Base-by-base conservation (phyloP, 2,888 invertebrate genomes). In the Tetragnatha montana region DNA sequence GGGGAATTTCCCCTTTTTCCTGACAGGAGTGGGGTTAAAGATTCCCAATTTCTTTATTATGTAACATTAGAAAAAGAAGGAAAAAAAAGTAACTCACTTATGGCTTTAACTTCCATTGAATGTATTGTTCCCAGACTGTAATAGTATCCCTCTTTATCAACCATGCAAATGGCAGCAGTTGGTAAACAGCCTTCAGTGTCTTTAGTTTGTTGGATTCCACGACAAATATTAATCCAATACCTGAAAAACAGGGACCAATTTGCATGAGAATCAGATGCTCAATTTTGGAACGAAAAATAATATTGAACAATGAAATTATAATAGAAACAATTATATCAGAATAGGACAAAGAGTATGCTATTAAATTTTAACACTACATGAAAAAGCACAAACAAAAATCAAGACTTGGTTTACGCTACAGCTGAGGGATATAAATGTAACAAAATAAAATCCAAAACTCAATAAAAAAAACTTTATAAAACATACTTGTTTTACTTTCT, bases 191-290 rank as follows among this genome's bases (percentile, higher is more conserved):
- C 85, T 6, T 17, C 14, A 3, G 69, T 81, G 12, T 8, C 21
- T 3, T 14, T 3, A 6, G 71, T 74, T 17, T 35, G 49, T n/a
- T 81, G 88, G 21, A 88, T 68, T 49, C 88, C 91, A 70, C 82
- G 81, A 70, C 91, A 91, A n/a, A 91, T 14, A 49, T 91, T 91
- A 14, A 91, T 83, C 81, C 81, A 91, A 47, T 81, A 91, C 0
- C 90, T 90, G 21, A n/a, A 69, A 8, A 49, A 47, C n/a, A 76
- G 8, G 17, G 6, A 50, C 12, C 17, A 3, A 76, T 76, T 74
- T 22, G 0, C n/a, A n/a, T n/a, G n/a, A n/a, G 14, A 60, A 60
- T 35, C 60, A 60, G 4, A 8, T 10, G 17, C 12, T 8, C 12
- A 60, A 60, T 60, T 60, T 8, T 60, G 60, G 6, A 7, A 6